Evolutionary conservation across 2,113 vertebrate genomes (phyloP).

Genomic region (Prunella fulvescens): DNA sequence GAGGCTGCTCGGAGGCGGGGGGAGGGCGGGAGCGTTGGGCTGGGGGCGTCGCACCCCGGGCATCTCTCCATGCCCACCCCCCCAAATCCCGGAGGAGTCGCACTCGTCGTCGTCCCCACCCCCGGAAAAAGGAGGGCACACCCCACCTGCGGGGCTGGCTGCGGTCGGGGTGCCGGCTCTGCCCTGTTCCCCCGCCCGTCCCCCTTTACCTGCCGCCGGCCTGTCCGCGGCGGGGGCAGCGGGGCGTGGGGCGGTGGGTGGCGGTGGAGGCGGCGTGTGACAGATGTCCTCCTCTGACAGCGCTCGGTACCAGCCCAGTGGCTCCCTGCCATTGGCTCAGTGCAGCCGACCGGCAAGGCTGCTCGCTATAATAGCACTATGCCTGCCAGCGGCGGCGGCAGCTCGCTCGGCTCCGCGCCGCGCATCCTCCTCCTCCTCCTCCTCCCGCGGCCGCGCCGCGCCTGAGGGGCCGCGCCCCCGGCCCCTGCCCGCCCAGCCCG

Average conservation of each 20-base stretch:
- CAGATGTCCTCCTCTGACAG: conserved; percentile 78
- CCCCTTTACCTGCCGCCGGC: background rate
- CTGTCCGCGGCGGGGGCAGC: background rate
- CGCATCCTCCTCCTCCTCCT: background rate
- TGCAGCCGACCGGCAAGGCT: conserved; percentile 76
- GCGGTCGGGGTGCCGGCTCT: background rate
- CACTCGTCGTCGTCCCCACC: background rate
- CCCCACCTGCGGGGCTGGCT: background rate
- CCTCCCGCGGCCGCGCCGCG: background rate
- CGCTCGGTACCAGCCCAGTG: conserved; percentile 74
- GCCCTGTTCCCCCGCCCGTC: background rate
- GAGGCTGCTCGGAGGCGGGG: background rate
- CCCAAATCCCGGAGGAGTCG: background rate
- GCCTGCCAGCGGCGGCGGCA: conserved; percentile 60
- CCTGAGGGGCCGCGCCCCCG: background rate
- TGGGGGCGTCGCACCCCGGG: background rate
- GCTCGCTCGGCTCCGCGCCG: conserved; percentile 41
- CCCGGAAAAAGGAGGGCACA: background rate
- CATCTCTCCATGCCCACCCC: background rate
- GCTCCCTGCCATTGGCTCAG: conserved; percentile 82
- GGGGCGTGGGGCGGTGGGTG: conserved; percentile 29
- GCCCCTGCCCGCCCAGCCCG: background rate
- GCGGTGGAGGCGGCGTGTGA: conserved; percentile 73
- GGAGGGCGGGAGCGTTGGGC: background rate
- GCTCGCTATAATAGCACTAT: conserved; percentile 76